Percentiles rank a stretch among this genome's conserved stretches.
These are phyloP conservation scores for Etheostoma perlongum DNA, from an alignment of 2,797 vertebrate genomes.

Conservation along the genomic window DNA sequence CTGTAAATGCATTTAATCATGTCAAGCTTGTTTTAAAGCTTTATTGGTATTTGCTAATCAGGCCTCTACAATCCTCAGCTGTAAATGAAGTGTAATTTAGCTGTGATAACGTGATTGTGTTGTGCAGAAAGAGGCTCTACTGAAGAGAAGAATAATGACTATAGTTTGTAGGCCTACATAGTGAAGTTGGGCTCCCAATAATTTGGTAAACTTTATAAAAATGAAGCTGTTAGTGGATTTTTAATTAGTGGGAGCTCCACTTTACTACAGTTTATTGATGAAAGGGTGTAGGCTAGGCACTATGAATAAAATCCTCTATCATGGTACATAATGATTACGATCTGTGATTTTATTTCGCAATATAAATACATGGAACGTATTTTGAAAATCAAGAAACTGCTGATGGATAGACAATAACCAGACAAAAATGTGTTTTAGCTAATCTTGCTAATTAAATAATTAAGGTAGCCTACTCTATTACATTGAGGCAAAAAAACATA, in stretches of 20 bases:
- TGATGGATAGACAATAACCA: neutral
- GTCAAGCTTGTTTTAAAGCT: conserved; percentile 28
- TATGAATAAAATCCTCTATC: neutral
- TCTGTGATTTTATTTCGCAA: neutral
- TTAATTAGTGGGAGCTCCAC: neutral
- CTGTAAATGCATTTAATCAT: conserved; percentile 20
- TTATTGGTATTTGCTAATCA: conserved; percentile 33
- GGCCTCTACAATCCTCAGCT: conserved; percentile 5
- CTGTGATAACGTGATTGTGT: conserved; percentile 1
- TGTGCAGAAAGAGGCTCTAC: conserved; percentile 5
- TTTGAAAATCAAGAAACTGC: no score
- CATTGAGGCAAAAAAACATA: no score
- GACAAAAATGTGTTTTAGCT: neutral
- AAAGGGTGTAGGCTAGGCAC: neutral
- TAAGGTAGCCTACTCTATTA: no score
- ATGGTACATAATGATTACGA: neutral
- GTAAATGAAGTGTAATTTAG: conserved; percentile 33
- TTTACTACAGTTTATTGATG: neutral
- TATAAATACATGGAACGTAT: no score
- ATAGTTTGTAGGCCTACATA: neutral
- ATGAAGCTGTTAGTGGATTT: neutral
- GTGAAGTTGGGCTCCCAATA: neutral
- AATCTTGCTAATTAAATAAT: neutral
- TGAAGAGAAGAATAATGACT: conserved; percentile 12
- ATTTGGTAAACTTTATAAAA: neutral